A percentile compares a stretch with the other conserved stretches of the same genome.
Evolutionary conservation across 2,113 vertebrate genomes (phyloP).

Genomic region (Python bivittatus): DNA sequence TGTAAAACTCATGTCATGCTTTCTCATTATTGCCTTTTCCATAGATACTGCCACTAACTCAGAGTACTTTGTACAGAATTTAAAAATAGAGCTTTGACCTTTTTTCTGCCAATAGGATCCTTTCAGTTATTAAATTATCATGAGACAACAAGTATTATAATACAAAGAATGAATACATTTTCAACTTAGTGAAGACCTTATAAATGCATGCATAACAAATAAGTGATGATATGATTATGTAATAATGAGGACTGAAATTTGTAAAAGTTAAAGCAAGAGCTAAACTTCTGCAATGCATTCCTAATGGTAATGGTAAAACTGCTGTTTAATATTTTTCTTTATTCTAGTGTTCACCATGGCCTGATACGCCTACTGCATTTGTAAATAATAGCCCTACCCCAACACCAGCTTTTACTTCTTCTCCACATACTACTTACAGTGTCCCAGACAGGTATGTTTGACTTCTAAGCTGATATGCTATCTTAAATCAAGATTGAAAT

Average conservation of each 20-base stretch:
- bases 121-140: background rate
- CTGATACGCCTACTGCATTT: conserved; percentile 82
- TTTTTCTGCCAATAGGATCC: background rate
- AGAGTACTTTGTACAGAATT: background rate
- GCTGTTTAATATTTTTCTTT: conserved; percentile 31
- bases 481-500: background rate
- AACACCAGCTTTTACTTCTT: conserved; percentile 82
- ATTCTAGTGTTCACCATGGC: conserved; percentile 90
- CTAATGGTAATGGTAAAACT: conserved; percentile 10
- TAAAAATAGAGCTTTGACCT: conserved; percentile 5
- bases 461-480: background rate
- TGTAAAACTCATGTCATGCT: background rate
- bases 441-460: conserved; percentile 86
- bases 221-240: background rate
- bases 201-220: conserved; percentile 40
- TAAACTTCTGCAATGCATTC: conserved; percentile 1
- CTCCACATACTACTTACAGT: conserved; percentile 82
- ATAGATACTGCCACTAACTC: accelerated
- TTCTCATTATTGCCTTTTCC: background rate
- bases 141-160: conserved; percentile 13
- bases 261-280: background rate
- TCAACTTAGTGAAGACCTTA: background rate
- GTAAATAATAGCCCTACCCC: conserved; percentile 85
- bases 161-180: background rate
- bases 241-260: background rate